A percentile compares a stretch with the other conserved stretches of the same genome.
phyloP scores from a whole-genome alignment of 2,797 vertebrate species.

The Propithecus perrieri region DNA sequence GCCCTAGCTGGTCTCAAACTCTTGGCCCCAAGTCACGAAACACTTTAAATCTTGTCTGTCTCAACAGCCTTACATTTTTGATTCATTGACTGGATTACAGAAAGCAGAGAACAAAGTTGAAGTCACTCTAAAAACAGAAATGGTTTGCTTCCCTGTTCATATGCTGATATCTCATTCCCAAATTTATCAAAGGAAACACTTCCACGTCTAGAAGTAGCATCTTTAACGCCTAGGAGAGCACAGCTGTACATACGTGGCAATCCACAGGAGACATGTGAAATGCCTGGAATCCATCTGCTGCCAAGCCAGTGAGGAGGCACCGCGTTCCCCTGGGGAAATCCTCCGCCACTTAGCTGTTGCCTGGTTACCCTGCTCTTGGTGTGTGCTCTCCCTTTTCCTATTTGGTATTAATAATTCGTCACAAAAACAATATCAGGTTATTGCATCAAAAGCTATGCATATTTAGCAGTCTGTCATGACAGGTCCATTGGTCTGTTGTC shows the following conservation, averaged over 20 bases:
- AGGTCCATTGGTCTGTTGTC: neutral
- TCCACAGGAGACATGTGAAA: neutral
- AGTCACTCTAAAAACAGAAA: conserved; percentile 5
- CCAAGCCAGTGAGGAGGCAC: neutral
- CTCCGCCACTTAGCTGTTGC: fast-evolving
- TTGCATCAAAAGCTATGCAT: neutral
- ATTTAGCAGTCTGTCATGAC: neutral
- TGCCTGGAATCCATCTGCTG: too few species aligned
- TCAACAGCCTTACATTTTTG: neutral
- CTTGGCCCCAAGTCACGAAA: neutral
- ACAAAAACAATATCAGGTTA: neutral
- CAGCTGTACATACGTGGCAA: neutral
- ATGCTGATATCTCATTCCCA: neutral
- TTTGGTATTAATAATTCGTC: neutral
- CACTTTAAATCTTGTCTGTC: neutral
- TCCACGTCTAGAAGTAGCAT: neutral
- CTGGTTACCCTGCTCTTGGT: neutral
- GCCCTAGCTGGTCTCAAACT: neutral
- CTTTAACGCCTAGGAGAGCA: neutral
- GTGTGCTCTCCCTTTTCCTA: neutral
- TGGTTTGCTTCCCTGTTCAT: conserved; percentile 19
- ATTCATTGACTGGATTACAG: neutral
- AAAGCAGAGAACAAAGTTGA: conserved; percentile 23
- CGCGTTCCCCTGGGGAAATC: neutral
- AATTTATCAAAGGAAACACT: neutral